Evolutionary conservation across 2,113 vertebrate species (phyloP).

Genomic region (Chitala chitala): DNA sequence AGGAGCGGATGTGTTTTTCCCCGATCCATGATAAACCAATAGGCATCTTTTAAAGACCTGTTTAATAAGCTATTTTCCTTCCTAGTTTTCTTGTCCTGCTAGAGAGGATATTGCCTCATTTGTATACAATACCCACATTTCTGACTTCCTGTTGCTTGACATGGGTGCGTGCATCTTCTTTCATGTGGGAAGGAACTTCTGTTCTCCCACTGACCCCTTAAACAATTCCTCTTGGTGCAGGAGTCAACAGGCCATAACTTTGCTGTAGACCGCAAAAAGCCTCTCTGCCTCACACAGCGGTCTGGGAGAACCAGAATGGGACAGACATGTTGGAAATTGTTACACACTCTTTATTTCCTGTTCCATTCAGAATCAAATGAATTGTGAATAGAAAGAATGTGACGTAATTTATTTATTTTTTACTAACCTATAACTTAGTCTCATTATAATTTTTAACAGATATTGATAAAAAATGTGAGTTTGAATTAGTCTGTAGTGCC

Average conservation of each 20-base stretch:
- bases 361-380: too few species aligned
- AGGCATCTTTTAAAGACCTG: background rate
- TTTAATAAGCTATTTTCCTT: background rate
- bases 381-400: too few species aligned
- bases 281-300: background rate
- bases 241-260: conserved; percentile 28
- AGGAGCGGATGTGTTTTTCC: background rate
- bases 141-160: conserved; percentile 54
- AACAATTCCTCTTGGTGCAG: conserved; percentile 34
- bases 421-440: too few species aligned
- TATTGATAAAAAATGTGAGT: too few species aligned
- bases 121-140: conserved; percentile 20
- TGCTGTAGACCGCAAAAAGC: background rate
- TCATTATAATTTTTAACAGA: too few species aligned
- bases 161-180: conserved; percentile 48
- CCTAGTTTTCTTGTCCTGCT: background rate
- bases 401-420: too few species aligned
- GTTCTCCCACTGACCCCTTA: conserved; percentile 52
- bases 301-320: too few species aligned
- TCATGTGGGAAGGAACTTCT: too few species aligned
- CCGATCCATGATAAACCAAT: background rate
- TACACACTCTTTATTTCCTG: too few species aligned
- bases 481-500: too few species aligned
- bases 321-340: too few species aligned
- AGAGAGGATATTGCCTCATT: conserved; percentile 20